Percentiles rank a stretch among this genome's conserved stretches.
Conservation (phyloP, 2,888 invertebrate species). For the Acrobasis repandana region DNA sequence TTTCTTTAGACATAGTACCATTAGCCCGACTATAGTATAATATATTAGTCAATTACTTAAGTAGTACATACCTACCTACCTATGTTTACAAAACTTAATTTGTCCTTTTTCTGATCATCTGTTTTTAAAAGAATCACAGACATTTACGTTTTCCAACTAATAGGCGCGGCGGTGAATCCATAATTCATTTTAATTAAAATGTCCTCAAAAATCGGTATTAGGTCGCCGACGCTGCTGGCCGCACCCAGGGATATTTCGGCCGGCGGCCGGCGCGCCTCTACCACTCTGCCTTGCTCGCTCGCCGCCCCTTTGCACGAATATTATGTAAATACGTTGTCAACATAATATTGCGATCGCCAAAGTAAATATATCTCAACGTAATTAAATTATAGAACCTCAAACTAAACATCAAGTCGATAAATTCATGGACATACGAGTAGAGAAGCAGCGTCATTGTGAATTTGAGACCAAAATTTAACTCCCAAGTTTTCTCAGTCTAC, state of each 20-base stretch:
- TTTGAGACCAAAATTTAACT: no score
- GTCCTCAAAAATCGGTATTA: slow-evolving; percentile 14
- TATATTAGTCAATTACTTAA: no score
- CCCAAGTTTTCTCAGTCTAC: no score
- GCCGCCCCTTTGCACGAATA: not conserved
- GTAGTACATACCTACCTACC: no score
- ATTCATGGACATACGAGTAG: no score
- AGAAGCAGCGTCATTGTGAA: no score
- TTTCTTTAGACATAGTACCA: no score
- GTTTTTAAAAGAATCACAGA: not conserved
- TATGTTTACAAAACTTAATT: no score
- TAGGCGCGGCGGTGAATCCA: not conserved
- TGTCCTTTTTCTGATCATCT: no score
- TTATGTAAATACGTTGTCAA: slow-evolving; percentile 5
- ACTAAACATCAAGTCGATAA: not conserved
- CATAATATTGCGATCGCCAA: slow-evolving; percentile 9
- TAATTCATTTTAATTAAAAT: slow-evolving; percentile 14
- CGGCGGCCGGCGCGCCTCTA: slow-evolving; percentile 4
- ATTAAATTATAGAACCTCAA: not conserved
- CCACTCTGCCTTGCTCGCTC: not conserved
- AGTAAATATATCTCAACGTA: not conserved
- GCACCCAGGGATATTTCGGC: slow-evolving; percentile 10
- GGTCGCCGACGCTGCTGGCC: slow-evolving; percentile 6
- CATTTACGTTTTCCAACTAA: not conserved
- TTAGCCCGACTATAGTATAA: no score